A percentile compares a stretch with the other conserved stretches of the same genome.
Conservation (phyloP, 2,113 vertebrate genomes). For the Caracal caracal region DNA sequence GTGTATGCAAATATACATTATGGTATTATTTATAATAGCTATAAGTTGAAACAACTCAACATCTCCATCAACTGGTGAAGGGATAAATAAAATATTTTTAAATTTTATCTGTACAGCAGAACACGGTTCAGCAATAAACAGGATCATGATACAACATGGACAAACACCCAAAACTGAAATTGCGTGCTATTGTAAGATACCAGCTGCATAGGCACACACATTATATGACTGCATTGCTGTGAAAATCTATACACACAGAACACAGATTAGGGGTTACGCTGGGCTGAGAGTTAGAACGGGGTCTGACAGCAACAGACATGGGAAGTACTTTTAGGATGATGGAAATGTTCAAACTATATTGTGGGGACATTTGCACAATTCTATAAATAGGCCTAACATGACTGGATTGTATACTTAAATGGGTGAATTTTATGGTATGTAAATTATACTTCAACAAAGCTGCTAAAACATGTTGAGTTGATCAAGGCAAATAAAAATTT, state of each 20-base stretch:
- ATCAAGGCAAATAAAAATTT: not conserved
- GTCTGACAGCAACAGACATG: not conserved
- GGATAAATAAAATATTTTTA: not conserved
- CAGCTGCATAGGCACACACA: not conserved
- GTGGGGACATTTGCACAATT: not conserved
- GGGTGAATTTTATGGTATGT: not conserved
- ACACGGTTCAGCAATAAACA: not conserved
- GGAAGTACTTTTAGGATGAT: not conserved
- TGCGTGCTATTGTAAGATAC: not conserved
- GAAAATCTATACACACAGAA: not conserved
- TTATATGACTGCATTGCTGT: not conserved
- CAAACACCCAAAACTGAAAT: not conserved
- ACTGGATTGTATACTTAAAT: not conserved
- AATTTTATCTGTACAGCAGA: not conserved
- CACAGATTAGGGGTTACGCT: not conserved
- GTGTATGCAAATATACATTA: not conserved
- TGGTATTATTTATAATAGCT: not conserved
- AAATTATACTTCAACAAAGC: not conserved
- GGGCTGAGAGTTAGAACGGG: not conserved
- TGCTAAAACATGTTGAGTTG: not conserved
- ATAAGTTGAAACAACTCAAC: not conserved
- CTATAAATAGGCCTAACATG: not conserved
- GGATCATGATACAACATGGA: not conserved
- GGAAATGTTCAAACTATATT: not conserved
- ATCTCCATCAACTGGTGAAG: not conserved